Percentiles rank a stretch among this genome's conserved stretches.
These are phyloP conservation scores for Luperina nickerlii DNA, from an alignment of 2,888 invertebrate species.

Conservation along the genomic window DNA sequence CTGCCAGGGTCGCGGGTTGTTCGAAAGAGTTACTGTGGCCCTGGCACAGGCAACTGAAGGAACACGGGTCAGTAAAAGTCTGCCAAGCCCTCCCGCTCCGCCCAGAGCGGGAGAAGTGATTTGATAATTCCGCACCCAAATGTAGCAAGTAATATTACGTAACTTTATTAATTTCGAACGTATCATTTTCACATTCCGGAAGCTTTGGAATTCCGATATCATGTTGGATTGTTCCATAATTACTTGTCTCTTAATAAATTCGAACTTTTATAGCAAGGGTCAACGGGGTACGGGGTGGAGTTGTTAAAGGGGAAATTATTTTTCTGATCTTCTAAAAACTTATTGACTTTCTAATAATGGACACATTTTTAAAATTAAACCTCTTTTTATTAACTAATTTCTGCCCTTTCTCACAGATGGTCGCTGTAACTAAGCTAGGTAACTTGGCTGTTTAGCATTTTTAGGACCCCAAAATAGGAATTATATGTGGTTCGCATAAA, in stretches of 20 bases:
- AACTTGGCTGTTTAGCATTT: background rate
- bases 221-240: constrained; percentile 21
- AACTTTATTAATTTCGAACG: constrained; percentile 44
- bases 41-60: too few species aligned
- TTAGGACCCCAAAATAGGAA: too few species aligned
- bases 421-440: background rate
- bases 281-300: background rate
- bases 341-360: background rate
- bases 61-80: too few species aligned
- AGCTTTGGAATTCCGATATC: constrained; percentile 33
- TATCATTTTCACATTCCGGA: constrained; percentile 20
- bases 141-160: background rate
- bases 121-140: too few species aligned
- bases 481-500: background rate
- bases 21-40: too few species aligned
- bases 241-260: constrained; percentile 5
- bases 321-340: background rate
- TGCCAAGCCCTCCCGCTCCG: too few species aligned
- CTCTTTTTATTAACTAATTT: background rate
- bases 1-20: too few species aligned
- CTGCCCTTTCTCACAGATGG: background rate
- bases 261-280: constrained; percentile 10
- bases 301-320: constrained; percentile 4
- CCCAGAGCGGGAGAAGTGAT: too few species aligned
- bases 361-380: background rate